Conservation (phyloP, 2,888 invertebrate genomes). For the Lithophane leautieri region DNA sequence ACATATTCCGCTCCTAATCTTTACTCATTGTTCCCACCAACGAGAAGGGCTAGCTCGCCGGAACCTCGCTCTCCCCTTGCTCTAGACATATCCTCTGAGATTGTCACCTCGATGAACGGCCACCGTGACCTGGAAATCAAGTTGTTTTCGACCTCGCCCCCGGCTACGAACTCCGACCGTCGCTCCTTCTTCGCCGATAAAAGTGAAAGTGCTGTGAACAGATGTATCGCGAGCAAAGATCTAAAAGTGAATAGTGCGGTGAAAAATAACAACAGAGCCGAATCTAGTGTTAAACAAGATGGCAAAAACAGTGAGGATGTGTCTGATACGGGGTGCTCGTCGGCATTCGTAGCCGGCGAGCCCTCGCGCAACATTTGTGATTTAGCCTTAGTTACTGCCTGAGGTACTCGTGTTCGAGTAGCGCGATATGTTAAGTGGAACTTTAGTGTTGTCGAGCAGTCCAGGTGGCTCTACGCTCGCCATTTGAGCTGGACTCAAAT, state of each 20-base stretch:
- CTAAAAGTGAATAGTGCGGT: constrained; percentile 86
- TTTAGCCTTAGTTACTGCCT: constrained; percentile 90
- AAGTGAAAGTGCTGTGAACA: constrained; percentile 88
- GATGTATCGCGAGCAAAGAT: constrained; percentile 82
- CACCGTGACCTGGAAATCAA: constrained; percentile 95
- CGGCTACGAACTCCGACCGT: constrained; percentile 85
- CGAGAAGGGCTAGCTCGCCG: constrained; percentile 83
- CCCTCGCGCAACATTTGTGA: constrained; percentile 87
- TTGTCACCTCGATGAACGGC: constrained; percentile 94
- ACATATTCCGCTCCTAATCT: constrained; percentile 86
- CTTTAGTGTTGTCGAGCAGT: constrained; percentile 80
- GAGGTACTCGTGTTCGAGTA: constrained; percentile 83
- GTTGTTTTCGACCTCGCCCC: constrained; percentile 92
- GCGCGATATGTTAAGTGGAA: constrained; percentile 76
- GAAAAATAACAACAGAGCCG: constrained; percentile 81
- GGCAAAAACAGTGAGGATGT: constrained; percentile 83
- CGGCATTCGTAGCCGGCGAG: constrained; percentile 78
- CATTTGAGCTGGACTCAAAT: constrained; percentile 90
- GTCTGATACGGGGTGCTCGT: constrained; percentile 82
- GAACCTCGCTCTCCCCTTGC: constrained; percentile 86
- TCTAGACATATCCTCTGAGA: constrained; percentile 94
- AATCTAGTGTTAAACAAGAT: constrained; percentile 80
- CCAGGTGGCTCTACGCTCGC: constrained; percentile 84
- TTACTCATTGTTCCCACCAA: constrained; percentile 87
- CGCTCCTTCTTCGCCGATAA: constrained; percentile 88